These are phyloP conservation scores for Labroides dimidiatus DNA, from an alignment of 2,797 vertebrate species.

Conservation along the genomic window DNA sequence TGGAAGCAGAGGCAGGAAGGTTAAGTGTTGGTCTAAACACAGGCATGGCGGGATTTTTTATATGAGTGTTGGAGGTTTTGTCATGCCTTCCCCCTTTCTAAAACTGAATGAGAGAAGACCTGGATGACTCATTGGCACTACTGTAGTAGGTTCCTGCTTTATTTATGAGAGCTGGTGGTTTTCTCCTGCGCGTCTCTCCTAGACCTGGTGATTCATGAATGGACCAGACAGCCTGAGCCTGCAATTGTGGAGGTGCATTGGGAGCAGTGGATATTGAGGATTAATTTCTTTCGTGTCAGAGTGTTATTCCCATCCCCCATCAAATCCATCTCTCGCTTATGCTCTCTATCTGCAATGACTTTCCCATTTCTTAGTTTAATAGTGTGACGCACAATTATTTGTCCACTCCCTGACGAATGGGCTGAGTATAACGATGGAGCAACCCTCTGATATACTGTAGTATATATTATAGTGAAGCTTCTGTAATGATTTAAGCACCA, in stretches of 20 bases:
- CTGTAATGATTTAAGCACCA: constrained; percentile 60
- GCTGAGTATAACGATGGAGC: constrained; percentile 62
- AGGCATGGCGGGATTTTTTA: constrained; percentile 39
- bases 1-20: constrained; percentile 24
- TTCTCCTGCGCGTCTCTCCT: constrained; percentile 78
- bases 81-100: constrained; percentile 60
- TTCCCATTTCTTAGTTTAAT: constrained; percentile 81
- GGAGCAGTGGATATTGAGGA: constrained; percentile 82
- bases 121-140: constrained; percentile 79
- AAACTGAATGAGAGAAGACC: constrained; percentile 75
- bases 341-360: constrained; percentile 69
- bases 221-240: constrained; percentile 78
- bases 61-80: constrained; percentile 57
- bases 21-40: constrained; percentile 52
- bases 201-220: constrained; percentile 85
- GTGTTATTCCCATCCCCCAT: constrained; percentile 79
- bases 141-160: constrained; percentile 79
- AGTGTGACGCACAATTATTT: constrained; percentile 77
- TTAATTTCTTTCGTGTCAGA: constrained; percentile 80
- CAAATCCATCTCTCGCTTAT: constrained; percentile 76
- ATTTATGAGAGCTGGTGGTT: constrained; percentile 84
- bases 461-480: constrained; percentile 53
- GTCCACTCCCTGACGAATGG: constrained; percentile 72
- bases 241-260: constrained; percentile 79
- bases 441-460: constrained; percentile 63